Percentiles rank a stretch among this genome's conserved stretches.
phyloP scores from a whole-genome alignment of 1,140 invertebrate species.

The Psix sp. region DNA sequence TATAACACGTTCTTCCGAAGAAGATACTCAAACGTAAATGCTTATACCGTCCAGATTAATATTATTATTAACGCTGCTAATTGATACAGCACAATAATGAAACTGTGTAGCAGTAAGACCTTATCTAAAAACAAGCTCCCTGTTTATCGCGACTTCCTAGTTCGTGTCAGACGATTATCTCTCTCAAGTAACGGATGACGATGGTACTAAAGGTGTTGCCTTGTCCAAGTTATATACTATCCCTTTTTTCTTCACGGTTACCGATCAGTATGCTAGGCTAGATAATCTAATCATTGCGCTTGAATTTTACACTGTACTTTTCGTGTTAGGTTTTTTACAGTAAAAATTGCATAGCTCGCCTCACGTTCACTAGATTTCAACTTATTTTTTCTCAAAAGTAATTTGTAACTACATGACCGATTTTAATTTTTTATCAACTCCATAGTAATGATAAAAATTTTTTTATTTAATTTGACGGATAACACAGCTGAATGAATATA shows the following conservation, averaged over 20 bases:
- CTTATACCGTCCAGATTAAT: slow-evolving; percentile 24
- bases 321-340: slow-evolving; percentile 6
- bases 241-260: slow-evolving; percentile 23
- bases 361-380: too few species aligned
- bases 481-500: too few species aligned
- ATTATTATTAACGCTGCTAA: slow-evolving; percentile 47
- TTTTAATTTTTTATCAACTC: too few species aligned
- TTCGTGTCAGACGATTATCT: slow-evolving; percentile 52
- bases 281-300: slow-evolving; percentile 42
- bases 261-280: slow-evolving; percentile 23
- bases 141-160: slow-evolving; percentile 55
- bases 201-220: slow-evolving; percentile 41
- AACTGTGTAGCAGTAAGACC: slow-evolving; percentile 21
- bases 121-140: slow-evolving; percentile 54
- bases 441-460: too few species aligned
- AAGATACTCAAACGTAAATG: slow-evolving; percentile 15
- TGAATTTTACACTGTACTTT: slow-evolving; percentile 30
- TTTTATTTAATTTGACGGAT: too few species aligned
- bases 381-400: too few species aligned
- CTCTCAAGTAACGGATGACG: slow-evolving; percentile 38
- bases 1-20: slow-evolving; percentile 3
- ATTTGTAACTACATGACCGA: too few species aligned
- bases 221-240: slow-evolving; percentile 25
- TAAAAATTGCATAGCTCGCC: too few species aligned
- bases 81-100: slow-evolving; percentile 53